These are phyloP conservation scores for Bubo bubo DNA, from an alignment of 2,113 vertebrate genomes.

Conservation along the genomic window DNA sequence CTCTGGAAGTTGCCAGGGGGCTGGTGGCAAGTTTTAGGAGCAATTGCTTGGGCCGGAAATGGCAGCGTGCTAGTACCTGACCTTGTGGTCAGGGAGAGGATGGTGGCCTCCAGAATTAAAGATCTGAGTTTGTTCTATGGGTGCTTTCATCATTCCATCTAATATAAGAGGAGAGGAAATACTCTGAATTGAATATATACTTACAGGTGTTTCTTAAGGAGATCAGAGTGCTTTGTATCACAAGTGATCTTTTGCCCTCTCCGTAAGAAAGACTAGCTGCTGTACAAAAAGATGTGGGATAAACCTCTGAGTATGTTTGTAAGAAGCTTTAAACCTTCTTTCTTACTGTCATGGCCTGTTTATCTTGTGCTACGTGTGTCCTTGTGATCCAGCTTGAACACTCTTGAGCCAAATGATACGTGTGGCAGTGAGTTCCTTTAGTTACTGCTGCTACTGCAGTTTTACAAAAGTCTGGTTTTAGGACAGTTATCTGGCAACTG, in stretches of 20 bases:
- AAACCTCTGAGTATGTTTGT: background rate
- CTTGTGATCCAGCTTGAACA: background rate
- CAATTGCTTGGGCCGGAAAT: background rate
- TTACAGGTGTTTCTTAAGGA: background rate
- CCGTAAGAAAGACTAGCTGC: background rate
- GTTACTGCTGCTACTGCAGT: background rate
- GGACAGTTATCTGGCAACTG: background rate
- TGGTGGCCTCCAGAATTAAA: background rate
- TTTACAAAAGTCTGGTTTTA: background rate
- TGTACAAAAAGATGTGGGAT: background rate
- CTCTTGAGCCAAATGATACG: accelerated
- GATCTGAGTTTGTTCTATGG: background rate
- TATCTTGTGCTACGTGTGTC: background rate
- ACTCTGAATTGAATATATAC: background rate
- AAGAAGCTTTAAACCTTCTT: background rate
- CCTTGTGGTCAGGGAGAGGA: background rate
- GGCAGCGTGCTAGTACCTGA: background rate
- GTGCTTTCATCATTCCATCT: background rate
- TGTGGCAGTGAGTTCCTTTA: background rate
- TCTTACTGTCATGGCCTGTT: background rate
- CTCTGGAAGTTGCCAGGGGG: background rate
- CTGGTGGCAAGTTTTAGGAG: background rate
- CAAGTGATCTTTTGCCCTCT: background rate
- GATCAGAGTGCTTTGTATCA: background rate
- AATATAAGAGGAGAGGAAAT: background rate